These are phyloP conservation scores for Drosophila putrida DNA, from an alignment of 2,888 invertebrate species.

Conservation along the genomic window DNA sequence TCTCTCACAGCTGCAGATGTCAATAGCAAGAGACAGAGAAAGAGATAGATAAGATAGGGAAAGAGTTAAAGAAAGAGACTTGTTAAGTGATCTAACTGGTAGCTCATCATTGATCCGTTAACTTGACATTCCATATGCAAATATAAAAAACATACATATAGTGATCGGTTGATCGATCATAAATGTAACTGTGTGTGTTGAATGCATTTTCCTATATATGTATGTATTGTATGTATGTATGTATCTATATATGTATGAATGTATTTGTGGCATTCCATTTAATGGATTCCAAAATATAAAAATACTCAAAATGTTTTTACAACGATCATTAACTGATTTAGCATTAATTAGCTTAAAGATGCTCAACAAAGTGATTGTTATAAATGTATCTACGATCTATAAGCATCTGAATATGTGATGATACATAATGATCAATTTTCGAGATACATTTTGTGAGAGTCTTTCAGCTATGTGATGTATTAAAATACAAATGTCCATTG, in stretches of 20 bases:
- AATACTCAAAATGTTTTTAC: conserved; percentile 8
- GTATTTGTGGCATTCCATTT: conserved; percentile 5
- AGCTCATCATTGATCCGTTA: conserved; percentile 25
- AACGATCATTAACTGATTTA: conserved; percentile 34
- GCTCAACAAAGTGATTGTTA: conserved; percentile 20
- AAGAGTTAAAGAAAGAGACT: background rate
- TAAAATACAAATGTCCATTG: too few species aligned
- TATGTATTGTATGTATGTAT: too few species aligned
- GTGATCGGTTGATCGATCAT: conserved; percentile 4
- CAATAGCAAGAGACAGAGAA: background rate
- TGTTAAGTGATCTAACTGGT: conserved; percentile 30
- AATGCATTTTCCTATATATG: conserved; percentile 31
- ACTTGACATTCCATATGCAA: conserved; percentile 39
- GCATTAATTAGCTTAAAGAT: conserved; percentile 32
- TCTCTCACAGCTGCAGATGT: background rate
- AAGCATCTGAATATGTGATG: background rate
- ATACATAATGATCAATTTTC: conserved; percentile 8
- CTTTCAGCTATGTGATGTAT: background rate
- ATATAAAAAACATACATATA: conserved; percentile 15
- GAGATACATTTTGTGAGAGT: conserved; percentile 1
- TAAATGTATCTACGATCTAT: conserved; percentile 20
- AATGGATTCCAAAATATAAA: conserved; percentile 28
- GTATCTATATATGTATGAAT: too few species aligned
- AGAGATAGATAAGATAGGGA: background rate
- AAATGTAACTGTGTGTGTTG: conserved; percentile 23